phyloP scores from a whole-genome alignment of 2,113 vertebrate genomes.

The Myrmophylax atrothorax region DNA sequence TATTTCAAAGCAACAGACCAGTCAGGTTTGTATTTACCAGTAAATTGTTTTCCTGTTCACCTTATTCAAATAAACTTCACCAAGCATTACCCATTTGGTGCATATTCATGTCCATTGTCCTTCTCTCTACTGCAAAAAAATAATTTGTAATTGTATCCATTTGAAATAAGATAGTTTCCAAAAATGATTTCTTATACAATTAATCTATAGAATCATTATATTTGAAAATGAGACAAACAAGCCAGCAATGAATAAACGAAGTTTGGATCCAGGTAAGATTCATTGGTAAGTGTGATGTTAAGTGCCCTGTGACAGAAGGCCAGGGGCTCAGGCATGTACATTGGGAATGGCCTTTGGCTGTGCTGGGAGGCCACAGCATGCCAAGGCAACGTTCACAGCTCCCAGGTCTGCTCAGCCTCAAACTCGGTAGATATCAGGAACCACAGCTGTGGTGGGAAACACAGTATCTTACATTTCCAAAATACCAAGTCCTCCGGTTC shows the following conservation, averaged over 20 bases:
- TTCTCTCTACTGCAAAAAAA: background rate
- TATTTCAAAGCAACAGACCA: background rate
- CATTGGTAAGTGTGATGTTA: background rate
- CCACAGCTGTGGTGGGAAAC: background rate
- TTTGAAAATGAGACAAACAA: background rate
- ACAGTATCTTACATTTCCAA: background rate
- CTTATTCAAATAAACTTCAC: slow-evolving; percentile 24
- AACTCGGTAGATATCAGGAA: background rate
- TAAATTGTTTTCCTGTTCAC: background rate
- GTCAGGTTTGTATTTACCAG: background rate
- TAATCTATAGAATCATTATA: background rate
- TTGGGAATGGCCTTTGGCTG: background rate
- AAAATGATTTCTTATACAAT: background rate
- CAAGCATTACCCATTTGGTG: background rate
- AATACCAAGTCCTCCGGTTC: background rate
- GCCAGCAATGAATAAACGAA: background rate
- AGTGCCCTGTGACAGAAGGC: background rate
- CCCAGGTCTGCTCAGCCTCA: background rate
- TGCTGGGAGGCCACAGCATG: background rate
- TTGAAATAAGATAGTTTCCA: background rate
- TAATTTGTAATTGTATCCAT: background rate
- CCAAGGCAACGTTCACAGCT: fast-evolving
- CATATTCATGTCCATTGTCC: background rate
- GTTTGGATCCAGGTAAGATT: background rate
- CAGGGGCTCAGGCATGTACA: background rate